Conservation (phyloP, 2,797 vertebrate species). For the Botia kubotai region DNA sequence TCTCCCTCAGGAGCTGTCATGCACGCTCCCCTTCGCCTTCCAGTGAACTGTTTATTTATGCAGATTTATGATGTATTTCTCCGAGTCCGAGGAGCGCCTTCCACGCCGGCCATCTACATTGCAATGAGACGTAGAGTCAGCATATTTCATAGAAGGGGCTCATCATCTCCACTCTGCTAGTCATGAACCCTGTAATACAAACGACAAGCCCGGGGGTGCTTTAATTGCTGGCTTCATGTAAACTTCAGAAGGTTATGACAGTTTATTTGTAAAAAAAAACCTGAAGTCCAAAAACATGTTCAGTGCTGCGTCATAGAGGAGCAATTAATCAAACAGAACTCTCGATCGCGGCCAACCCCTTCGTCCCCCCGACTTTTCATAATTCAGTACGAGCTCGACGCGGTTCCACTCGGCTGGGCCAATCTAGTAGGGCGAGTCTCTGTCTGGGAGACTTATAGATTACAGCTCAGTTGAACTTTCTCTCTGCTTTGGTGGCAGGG, state of each 20-base stretch:
- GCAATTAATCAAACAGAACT: slow-evolving; percentile 50
- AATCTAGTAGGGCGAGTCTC: slow-evolving; percentile 60
- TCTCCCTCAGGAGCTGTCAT: slow-evolving; percentile 65
- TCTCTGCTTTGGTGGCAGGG: slow-evolving; percentile 64
- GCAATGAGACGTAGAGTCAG: slow-evolving; percentile 67
- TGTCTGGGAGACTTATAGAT: slow-evolving; percentile 71
- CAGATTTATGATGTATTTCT: slow-evolving; percentile 66
- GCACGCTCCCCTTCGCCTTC: slow-evolving; percentile 39
- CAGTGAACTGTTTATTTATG: slow-evolving; percentile 76
- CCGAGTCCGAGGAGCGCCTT: slow-evolving; percentile 56
- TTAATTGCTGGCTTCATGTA: slow-evolving; percentile 44
- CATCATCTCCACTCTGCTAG: slow-evolving; percentile 58
- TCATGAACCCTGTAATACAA: slow-evolving; percentile 40
- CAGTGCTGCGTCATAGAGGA: slow-evolving; percentile 36
- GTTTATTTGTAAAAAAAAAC: slow-evolving; percentile 57
- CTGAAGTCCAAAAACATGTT: slow-evolving; percentile 52
- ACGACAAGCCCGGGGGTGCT: slow-evolving; percentile 51
- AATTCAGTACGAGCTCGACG: slow-evolving; percentile 62
- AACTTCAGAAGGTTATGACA: slow-evolving; percentile 42
- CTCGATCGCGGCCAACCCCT: slow-evolving; percentile 38
- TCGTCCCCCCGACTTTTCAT: slow-evolving; percentile 57
- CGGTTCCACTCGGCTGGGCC: slow-evolving; percentile 63
- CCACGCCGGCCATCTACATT: slow-evolving; percentile 62
- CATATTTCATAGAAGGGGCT: slow-evolving; percentile 58
- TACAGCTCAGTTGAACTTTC: slow-evolving; percentile 72